A percentile compares a stretch with the other conserved stretches of the same genome.
Evolutionary conservation across 2,888 invertebrate species (phyloP).

Genomic region (Campaea margaritaria): DNA sequence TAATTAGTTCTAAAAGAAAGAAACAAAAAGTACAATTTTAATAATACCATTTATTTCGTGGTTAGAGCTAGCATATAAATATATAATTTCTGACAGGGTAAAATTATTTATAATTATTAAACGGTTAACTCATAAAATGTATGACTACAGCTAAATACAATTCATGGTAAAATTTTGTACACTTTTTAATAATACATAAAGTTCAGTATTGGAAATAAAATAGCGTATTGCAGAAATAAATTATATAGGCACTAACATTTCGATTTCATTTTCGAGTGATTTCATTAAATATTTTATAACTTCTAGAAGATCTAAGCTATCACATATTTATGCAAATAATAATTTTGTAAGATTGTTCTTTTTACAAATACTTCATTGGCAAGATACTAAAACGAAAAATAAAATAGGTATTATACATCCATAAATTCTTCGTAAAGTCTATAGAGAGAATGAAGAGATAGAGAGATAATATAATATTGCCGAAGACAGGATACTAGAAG

Average conservation of each 20-base stretch:
- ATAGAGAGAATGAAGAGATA: constrained; percentile 81
- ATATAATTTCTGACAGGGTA: constrained; percentile 66
- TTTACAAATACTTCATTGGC: constrained; percentile 82
- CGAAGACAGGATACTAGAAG: constrained; percentile 63
- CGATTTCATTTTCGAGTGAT: constrained; percentile 61
- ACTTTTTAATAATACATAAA: constrained; percentile 58
- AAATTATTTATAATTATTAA: constrained; percentile 62
- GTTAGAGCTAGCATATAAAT: constrained; percentile 79
- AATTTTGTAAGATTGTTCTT: constrained; percentile 67
- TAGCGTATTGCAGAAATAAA: constrained; percentile 57
- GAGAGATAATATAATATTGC: constrained; percentile 71
- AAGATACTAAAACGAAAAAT: constrained; percentile 74
- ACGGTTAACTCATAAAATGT: constrained; percentile 73
- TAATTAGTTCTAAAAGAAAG: neutral
- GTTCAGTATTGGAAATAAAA: constrained; percentile 46
- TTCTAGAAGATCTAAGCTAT: constrained; percentile 80
- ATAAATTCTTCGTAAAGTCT: constrained; percentile 73
- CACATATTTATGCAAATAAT: constrained; percentile 71
- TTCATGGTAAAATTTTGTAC: constrained; percentile 78
- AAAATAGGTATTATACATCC: constrained; percentile 60
- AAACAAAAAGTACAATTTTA: constrained; percentile 47
- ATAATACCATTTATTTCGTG: constrained; percentile 80
- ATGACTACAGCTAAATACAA: constrained; percentile 64
- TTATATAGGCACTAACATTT: constrained; percentile 65
- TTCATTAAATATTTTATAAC: constrained; percentile 62